Conservation (phyloP, 2,113 vertebrate species). For the Melanostigma gelatinosum region DNA sequence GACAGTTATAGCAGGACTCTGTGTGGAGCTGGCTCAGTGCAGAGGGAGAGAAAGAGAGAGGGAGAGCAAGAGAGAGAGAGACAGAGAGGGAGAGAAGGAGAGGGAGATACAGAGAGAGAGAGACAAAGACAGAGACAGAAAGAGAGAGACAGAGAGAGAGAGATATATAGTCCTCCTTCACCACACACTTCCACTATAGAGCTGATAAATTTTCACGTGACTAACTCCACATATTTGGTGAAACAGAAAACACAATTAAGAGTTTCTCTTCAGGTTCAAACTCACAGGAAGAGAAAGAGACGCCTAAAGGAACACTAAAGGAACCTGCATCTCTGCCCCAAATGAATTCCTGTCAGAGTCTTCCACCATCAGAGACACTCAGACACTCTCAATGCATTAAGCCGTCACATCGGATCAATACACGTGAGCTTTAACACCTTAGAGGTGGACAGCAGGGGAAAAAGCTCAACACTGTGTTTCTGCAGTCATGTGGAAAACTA, state of each 20-base stretch:
- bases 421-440: conserved; percentile 11
- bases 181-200: conserved; percentile 41
- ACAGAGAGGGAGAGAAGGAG: not conserved
- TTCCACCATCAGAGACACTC: conserved; percentile 10
- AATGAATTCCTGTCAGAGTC: conserved; percentile 1
- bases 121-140: not conserved
- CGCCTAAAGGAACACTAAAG: not conserved
- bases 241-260: conserved; percentile 17
- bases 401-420: conserved; percentile 42
- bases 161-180: conserved; percentile 18
- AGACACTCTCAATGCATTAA: conserved; percentile 33
- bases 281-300: not conserved
- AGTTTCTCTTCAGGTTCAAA: not conserved
- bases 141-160: not conserved
- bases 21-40: conserved; percentile 72
- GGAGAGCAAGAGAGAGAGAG: not conserved
- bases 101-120: not conserved
- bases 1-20: conserved; percentile 72
- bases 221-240: conserved; percentile 23
- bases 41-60: conserved; percentile 3
- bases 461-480: not conserved
- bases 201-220: conserved; percentile 41
- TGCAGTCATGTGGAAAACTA: conserved; percentile 8
- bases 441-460: not conserved
- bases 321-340: not conserved